Base-by-base conservation (phyloP, 2,113 vertebrate species). In the Lasiurus borealis region DNA sequence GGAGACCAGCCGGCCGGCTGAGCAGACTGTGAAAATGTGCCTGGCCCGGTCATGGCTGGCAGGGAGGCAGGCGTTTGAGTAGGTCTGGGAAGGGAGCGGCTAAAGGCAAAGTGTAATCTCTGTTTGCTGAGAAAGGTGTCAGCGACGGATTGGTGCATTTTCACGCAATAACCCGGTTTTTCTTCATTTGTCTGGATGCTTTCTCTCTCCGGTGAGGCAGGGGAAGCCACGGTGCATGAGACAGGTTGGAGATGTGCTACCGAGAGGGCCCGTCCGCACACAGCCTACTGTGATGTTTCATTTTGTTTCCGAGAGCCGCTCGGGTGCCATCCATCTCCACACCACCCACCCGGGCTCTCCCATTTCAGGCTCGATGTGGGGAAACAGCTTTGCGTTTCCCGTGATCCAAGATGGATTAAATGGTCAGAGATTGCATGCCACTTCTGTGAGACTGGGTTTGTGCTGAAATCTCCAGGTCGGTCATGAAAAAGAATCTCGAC, bases 401-500 rank as follows among this genome's bases (percentile, higher is more conserved):
- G 73, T 14, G 78, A 91, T 62, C 75, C 21, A 57, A 46, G 75
- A 16, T 46, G 71, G 73, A 89, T 92, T 66, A 85, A 92, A 71
- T 1, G 18, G 29, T 57, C 25, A 66, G 21, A 62, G 19, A 90
- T 95, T 93, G 97, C 85, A 94, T 97, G 64, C 87, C 8, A 18
- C 62, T 83, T 93, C 93, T 76, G 8, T 13, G 52, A 97, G 80
- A 88, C 50, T n/a, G n/a, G 52, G 95, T 71, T 34, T 90, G 81
- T 94, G 88, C 50, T 94, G 40, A 57, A 34, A 93, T 93, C 72
- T 93, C 88, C 89, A 71, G 88, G n/a, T 90, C 6, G 86, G 85
- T 31, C 83, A 59, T 95, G 85, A 92, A 87, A 19, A 88, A 89
- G 75, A 95, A 85, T 88, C 81, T 97, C 9, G 31, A 89, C 86